phyloP scores from a whole-genome alignment of 2,113 vertebrate species.

The Paramisgurnus dabryanus region DNA sequence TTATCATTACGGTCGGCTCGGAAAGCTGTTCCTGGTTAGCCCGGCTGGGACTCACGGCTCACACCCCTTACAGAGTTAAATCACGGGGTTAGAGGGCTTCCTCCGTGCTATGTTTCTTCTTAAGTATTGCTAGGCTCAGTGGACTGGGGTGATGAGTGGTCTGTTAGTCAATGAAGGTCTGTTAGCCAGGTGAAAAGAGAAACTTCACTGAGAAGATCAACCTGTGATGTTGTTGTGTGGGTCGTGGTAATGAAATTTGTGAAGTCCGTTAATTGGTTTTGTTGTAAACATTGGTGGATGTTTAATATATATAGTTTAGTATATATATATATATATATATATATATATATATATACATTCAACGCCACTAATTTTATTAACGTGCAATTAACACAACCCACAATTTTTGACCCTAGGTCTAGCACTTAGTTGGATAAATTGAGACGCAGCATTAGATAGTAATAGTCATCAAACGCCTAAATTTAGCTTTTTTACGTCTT shows the following conservation, averaged over 20 bases:
- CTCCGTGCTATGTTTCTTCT: conserved; percentile 37
- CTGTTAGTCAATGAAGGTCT: conserved; percentile 15
- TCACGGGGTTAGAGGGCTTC: conserved; percentile 19
- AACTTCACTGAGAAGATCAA: neutral
- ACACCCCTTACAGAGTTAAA: conserved; percentile 35
- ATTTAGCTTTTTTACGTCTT: too few species aligned
- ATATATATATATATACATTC: too few species aligned
- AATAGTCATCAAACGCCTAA: too few species aligned
- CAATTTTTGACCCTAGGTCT: too few species aligned
- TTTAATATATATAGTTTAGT: too few species aligned
- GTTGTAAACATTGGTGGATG: neutral
- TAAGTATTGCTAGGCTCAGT: conserved; percentile 13
- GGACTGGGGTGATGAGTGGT: conserved; percentile 12
- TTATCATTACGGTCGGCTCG: conserved; percentile 31
- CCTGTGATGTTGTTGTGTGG: neutral
- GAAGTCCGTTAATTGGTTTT: neutral
- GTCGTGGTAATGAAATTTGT: neutral
- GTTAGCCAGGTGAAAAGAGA: conserved; percentile 33
- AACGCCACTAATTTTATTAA: too few species aligned
- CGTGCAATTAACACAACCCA: too few species aligned
- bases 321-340: too few species aligned
- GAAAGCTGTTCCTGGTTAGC: conserved; percentile 54
- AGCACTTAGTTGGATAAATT: too few species aligned
- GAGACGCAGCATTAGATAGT: too few species aligned
- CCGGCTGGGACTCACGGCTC: conserved; percentile 32